These are phyloP conservation scores for Acrocephalus arundinaceus DNA, from an alignment of 2,113 vertebrate species.

Conservation along the genomic window DNA sequence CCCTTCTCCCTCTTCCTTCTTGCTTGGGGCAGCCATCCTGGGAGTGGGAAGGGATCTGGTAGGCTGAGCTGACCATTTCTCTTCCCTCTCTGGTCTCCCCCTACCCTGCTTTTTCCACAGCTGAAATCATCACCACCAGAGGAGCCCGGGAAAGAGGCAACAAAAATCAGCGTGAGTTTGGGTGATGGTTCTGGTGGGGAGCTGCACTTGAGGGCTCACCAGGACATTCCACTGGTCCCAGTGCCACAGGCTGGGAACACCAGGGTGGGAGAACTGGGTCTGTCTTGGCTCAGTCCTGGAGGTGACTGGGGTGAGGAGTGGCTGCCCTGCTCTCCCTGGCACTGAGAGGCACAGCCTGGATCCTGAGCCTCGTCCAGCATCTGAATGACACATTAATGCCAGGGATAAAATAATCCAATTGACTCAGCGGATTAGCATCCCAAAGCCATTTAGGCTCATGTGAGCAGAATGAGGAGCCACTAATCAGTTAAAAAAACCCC, in stretches of 20 bases:
- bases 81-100: neutral
- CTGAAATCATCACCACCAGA: conserved; percentile 79
- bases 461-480: conserved; percentile 18
- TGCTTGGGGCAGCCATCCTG: neutral
- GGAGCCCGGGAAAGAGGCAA: conserved; percentile 84
- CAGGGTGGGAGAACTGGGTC: neutral
- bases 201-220: neutral
- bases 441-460: conserved; percentile 28
- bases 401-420: conserved; percentile 63
- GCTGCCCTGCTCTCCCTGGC: neutral
- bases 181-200: neutral
- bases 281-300: neutral
- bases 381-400: neutral
- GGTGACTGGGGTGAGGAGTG: neutral
- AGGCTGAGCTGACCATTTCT: conserved; percentile 30
- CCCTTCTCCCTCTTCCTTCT: neutral
- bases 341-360: neutral
- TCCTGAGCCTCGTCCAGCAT: fast-evolving
- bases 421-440: conserved; percentile 49
- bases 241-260: neutral
- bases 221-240: neutral
- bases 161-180: conserved; percentile 96
- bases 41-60: neutral
- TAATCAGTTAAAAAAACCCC: conserved; percentile 43
- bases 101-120: conserved; percentile 64